These are phyloP conservation scores for Chunga burmeisteri DNA, from an alignment of 2,113 vertebrate species.

Conservation along the genomic window DNA sequence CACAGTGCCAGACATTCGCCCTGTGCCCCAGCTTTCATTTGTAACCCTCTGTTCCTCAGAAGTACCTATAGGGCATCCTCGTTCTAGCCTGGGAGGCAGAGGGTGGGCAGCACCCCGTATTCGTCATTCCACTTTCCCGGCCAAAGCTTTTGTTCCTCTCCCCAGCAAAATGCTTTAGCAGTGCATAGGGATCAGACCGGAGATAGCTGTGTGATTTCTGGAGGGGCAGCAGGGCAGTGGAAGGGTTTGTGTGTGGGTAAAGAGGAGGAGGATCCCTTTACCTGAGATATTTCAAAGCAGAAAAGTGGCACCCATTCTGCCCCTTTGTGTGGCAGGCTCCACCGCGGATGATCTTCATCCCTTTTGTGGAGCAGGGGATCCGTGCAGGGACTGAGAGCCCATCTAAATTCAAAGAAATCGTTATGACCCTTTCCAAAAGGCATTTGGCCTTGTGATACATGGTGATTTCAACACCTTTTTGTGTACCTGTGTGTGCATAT, in stretches of 20 bases:
- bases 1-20: fast-evolving
- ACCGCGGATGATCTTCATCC: not conserved
- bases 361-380: not conserved
- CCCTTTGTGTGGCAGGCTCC: not conserved
- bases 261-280: not conserved
- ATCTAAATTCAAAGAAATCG: not conserved
- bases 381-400: not conserved
- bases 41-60: fast-evolving
- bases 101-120: fast-evolving
- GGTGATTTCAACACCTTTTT: not conserved
- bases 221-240: not conserved
- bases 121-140: fast-evolving
- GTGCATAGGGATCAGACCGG: fast-evolving
- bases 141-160: not conserved
- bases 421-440: not conserved
- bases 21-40: not conserved
- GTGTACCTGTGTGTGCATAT: not conserved
- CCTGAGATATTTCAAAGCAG: not conserved
- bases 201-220: not conserved
- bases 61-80: fast-evolving
- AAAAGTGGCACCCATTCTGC: not conserved
- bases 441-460: fast-evolving
- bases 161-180: not conserved
- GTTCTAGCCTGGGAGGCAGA: not conserved
- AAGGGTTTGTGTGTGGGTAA: not conserved